These are phyloP conservation scores for Hydrophis major DNA, from an alignment of 2,797 vertebrate species.

Conservation along the genomic window DNA sequence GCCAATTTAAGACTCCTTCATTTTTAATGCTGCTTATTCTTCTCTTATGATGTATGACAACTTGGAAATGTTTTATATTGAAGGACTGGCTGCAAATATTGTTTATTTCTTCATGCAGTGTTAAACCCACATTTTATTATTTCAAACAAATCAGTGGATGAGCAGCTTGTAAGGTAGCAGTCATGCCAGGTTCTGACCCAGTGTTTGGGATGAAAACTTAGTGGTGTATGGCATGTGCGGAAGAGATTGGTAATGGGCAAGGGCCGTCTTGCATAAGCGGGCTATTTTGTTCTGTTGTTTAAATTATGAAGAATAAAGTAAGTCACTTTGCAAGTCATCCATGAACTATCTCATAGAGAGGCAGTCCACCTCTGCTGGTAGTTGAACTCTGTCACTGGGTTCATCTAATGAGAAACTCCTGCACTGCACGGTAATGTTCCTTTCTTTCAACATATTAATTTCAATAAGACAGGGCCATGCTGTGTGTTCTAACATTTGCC, in stretches of 20 bases:
- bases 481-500: neutral
- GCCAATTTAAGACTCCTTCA: neutral
- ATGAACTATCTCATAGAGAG: neutral
- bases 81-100: neutral
- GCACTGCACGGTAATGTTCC: neutral
- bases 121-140: neutral
- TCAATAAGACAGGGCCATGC: neutral
- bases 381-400: slow-evolving; percentile 14
- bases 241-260: neutral
- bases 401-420: slow-evolving; percentile 26
- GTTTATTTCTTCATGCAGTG: neutral
- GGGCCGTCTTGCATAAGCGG: neutral
- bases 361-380: slow-evolving; percentile 12
- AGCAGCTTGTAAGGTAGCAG: neutral
- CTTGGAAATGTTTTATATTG: neutral
- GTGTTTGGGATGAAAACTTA: neutral
- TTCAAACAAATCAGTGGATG: neutral
- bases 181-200: neutral
- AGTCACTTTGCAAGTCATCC: slow-evolving; percentile 10
- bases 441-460: slow-evolving; percentile 8
- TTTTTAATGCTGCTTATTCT: neutral
- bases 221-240: neutral
- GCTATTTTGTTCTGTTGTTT: slow-evolving; percentile 4
- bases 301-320: neutral
- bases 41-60: neutral